Conservation (phyloP, 2,888 invertebrate species). For the Nephrotoma guestfalica region DNA sequence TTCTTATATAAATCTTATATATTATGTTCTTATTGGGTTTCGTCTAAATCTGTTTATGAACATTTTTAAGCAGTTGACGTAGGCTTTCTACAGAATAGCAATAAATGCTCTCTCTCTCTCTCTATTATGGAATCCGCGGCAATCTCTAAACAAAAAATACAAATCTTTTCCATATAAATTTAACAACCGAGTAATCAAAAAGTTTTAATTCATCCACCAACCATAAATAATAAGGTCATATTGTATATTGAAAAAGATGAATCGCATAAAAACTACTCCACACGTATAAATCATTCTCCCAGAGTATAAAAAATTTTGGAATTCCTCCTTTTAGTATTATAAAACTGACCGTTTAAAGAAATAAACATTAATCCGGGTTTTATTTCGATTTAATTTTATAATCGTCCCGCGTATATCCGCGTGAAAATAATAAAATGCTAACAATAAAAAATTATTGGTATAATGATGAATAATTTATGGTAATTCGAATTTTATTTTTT, state of each 20-base stretch:
- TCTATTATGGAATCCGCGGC: no score
- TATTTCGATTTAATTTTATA: background rate
- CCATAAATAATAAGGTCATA: background rate
- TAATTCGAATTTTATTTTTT: background rate
- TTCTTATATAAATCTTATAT: no score
- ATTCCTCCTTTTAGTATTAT: background rate
- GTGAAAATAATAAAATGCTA: background rate
- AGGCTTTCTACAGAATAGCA: no score
- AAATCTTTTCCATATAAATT: background rate
- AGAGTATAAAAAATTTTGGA: background rate
- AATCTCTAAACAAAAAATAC: no score
- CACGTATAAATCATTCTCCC: background rate
- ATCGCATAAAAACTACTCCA: background rate
- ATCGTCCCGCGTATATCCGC: background rate
- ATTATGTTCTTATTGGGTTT: no score
- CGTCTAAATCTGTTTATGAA: no score
- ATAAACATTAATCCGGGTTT: background rate
- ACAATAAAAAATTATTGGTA: background rate
- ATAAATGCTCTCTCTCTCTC: no score
- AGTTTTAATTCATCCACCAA: background rate
- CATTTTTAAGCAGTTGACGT: no score
- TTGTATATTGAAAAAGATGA: background rate
- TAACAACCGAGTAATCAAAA: background rate
- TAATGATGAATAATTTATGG: background rate
- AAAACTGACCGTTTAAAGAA: background rate